Conservation (phyloP, 2,888 invertebrate species). For the Trilocha varians region DNA sequence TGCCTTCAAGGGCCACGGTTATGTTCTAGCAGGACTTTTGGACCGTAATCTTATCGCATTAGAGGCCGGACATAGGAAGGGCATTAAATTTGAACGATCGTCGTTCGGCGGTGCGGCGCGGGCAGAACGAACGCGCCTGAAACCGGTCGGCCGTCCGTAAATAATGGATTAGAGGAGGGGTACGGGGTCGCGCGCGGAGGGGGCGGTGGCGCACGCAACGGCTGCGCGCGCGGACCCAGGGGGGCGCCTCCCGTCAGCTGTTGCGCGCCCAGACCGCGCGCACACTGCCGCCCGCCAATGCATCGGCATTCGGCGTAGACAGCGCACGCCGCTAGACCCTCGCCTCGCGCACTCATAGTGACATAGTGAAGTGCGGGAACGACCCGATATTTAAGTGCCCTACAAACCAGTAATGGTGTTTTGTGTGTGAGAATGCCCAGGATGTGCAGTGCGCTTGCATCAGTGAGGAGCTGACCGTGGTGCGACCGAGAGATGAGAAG, state of each 20-base stretch:
- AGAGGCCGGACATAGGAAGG: slow-evolving; percentile 71
- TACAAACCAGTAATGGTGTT: slow-evolving; percentile 28
- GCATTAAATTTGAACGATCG: slow-evolving; percentile 70
- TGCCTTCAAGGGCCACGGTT: slow-evolving; percentile 11
- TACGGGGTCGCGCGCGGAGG: slow-evolving; percentile 46
- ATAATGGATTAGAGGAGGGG: slow-evolving; percentile 70
- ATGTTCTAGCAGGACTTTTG: slow-evolving; percentile 11
- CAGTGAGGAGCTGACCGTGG: slow-evolving; percentile 60
- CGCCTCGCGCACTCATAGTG: slow-evolving; percentile 30
- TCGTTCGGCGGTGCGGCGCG: slow-evolving; percentile 56
- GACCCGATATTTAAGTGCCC: slow-evolving; percentile 28
- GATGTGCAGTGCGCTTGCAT: slow-evolving; percentile 45
- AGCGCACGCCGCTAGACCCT: slow-evolving; percentile 52
- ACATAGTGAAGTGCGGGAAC: slow-evolving; percentile 38
- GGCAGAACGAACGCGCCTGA: slow-evolving; percentile 64
- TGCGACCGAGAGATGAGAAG: slow-evolving; percentile 58
- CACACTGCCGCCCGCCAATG: slow-evolving; percentile 60
- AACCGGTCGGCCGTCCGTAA: slow-evolving; percentile 71
- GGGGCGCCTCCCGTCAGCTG: slow-evolving; percentile 69
- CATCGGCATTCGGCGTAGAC: slow-evolving; percentile 65
- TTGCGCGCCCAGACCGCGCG: slow-evolving; percentile 67
- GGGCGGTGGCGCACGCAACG: slow-evolving; percentile 58
- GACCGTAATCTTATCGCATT: slow-evolving; percentile 64
- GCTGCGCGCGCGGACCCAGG: slow-evolving; percentile 48
- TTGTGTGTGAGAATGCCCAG: slow-evolving; percentile 50